phyloP scores from a whole-genome alignment of 1,140 invertebrate species.

The Diorhabda sublineata region DNA sequence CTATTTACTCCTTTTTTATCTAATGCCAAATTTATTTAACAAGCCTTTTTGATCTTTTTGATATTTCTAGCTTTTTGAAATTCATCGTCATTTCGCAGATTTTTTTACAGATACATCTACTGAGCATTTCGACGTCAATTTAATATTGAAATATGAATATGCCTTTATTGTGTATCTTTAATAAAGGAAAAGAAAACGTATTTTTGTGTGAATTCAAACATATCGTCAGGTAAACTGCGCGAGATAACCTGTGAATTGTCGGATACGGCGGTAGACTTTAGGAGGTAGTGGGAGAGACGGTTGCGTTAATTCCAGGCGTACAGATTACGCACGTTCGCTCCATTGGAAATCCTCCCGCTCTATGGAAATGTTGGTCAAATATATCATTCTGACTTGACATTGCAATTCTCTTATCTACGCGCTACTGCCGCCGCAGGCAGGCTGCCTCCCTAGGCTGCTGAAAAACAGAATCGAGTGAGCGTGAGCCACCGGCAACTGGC shows the following conservation, averaged over 20 bases:
- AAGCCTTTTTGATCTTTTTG: no score
- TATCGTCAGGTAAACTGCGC: constrained; percentile 36
- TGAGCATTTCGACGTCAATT: no score
- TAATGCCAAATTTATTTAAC: no score
- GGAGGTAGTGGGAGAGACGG: constrained; percentile 19
- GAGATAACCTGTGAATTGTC: constrained; percentile 11
- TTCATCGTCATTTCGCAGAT: no score
- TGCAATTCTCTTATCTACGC: constrained; percentile 79
- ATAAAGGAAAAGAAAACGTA: background rate
- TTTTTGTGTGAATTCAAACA: constrained; percentile 24
- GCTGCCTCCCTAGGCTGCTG: constrained; percentile 43
- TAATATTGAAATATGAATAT: no score
- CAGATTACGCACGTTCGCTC: constrained; percentile 50
- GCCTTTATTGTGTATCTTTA: no score
- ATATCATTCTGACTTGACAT: constrained; percentile 81
- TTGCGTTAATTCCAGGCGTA: constrained; percentile 47
- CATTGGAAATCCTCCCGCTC: constrained; percentile 49
- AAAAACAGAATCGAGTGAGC: constrained; percentile 44
- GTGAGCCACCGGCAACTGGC: constrained; percentile 21
- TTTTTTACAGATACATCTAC: no score
- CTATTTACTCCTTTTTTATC: no score
- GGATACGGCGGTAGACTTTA: constrained; percentile 6
- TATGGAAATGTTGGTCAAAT: constrained; percentile 83
- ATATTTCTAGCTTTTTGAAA: no score
- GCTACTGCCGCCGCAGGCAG: constrained; percentile 45